Conservation (phyloP, 1,140 invertebrate genomes). For the Bilobella aurantiaca region DNA sequence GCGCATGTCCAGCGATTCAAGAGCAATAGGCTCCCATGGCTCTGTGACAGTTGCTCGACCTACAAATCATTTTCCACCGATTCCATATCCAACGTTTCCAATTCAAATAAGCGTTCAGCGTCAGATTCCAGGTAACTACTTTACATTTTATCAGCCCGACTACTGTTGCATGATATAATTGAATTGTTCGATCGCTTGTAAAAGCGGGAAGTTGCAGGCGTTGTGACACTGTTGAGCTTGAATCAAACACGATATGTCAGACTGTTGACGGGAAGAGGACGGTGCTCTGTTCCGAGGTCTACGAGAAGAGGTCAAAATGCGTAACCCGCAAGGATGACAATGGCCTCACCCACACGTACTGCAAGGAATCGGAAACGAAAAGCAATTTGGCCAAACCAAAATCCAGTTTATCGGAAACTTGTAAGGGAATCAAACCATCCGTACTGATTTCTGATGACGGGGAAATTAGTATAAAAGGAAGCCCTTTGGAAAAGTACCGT, state of each 20-base stretch:
- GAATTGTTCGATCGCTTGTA: background rate
- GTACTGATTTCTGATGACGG: no score
- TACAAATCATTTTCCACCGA: background rate
- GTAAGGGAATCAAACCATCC: no score
- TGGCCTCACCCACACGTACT: background rate
- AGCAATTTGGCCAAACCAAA: background rate
- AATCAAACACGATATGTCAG: background rate
- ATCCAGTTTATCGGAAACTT: no score
- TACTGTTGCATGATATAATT: background rate
- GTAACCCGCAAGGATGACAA: background rate
- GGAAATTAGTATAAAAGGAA: no score
- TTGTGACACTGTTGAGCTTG: background rate
- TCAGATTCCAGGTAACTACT: background rate
- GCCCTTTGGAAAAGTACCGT: no score
- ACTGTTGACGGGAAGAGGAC: background rate
- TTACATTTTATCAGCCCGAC: no score
- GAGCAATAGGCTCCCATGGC: no score
- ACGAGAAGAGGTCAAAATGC: background rate
- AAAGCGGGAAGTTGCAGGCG: background rate
- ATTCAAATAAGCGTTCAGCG: background rate
- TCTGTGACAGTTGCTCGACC: background rate
- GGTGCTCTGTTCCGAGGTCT: background rate
- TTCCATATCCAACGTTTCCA: background rate
- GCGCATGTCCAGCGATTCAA: no score
- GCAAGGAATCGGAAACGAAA: background rate